Evolutionary conservation across 1,140 invertebrate species (phyloP), one percentile per base, ranked within the genome.

Genomic region (Yoshiicerus persimilis): DNA sequence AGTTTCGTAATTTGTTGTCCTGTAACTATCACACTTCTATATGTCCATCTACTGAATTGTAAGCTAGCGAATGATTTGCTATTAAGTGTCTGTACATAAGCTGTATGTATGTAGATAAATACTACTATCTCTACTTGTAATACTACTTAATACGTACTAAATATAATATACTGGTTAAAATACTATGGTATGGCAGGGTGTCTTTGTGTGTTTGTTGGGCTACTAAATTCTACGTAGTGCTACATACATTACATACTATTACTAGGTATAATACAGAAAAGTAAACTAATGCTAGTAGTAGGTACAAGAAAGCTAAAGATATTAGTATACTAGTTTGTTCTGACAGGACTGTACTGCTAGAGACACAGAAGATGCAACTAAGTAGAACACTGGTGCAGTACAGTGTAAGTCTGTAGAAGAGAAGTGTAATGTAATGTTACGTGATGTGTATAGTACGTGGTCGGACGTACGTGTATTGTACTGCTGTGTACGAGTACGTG

Each of bases 391-490:
- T 56, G n/a, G n/a, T n/a, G n/a, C n/a, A 56, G 16, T 70, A 70
- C 30, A 70, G 5, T 32, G 4, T 64, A 32, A 30, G 75, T 80
- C 27, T 80, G 75, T 80, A 80, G 34, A 4, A 4, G 30, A 75
- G 70, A 34, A 80, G 32, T 34, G 34, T 25, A 80, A 34, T 80
- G 32, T 38, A 80, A 80, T 36, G 75, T 80, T 80, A 80, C 75
- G 32, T 80, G 75, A 80, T 80, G 75, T 80, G 75, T 80, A 80
- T 80, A 20, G 75, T 80, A 80, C 32, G 75, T 80, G 75, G 75
- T 80, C 75, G 34, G 75, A 80, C 75, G 75, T 80, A 70, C 66
- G 66, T 70, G 66, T 70, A 56, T n/a, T 39, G 75, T 70, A 56
- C 47, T 39, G 75, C 75, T 80, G 30, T 36, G 16, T 80, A 80